A percentile compares a stretch with the other conserved stretches of the same genome.
Conservation (phyloP, 1,140 invertebrate genomes). For the Drosophila subpulchrella region DNA sequence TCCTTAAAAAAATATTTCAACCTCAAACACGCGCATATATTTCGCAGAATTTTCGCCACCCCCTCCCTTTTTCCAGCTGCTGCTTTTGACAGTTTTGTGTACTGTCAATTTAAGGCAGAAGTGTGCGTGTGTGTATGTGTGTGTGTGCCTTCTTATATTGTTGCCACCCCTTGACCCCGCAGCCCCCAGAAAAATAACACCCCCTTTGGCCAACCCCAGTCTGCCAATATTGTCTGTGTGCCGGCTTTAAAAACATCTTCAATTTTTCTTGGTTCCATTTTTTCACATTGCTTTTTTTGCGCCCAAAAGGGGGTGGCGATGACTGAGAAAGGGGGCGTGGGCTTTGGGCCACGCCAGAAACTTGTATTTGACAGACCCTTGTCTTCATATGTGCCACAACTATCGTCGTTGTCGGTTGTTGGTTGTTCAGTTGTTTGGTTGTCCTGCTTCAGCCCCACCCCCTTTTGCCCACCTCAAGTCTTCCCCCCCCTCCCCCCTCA, state of each 20-base stretch:
- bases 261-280: slow-evolving; percentile 68
- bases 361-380: slow-evolving; percentile 82
- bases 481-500: no score
- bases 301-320: not conserved
- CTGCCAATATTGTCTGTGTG: slow-evolving; percentile 46
- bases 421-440: slow-evolving; percentile 40
- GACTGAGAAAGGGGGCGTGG: slow-evolving; percentile 3
- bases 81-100: slow-evolving; percentile 80
- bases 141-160: slow-evolving; percentile 51
- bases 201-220: not conserved
- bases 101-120: slow-evolving; percentile 74
- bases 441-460: slow-evolving; percentile 8
- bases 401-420: slow-evolving; percentile 58
- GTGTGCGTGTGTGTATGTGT: slow-evolving; percentile 4
- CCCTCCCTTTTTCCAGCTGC: slow-evolving; percentile 22
- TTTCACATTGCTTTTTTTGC: slow-evolving; percentile 6
- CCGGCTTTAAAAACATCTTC: slow-evolving; percentile 78
- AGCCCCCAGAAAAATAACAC: slow-evolving; percentile 2
- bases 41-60: slow-evolving; percentile 15
- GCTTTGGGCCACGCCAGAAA: slow-evolving; percentile 66
- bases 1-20: slow-evolving; percentile 5
- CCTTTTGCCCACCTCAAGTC: not conserved
- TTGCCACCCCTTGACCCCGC: slow-evolving; percentile 39
- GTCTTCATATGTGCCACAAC: slow-evolving; percentile 81
- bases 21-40: slow-evolving; percentile 28